These are phyloP conservation scores for Pilophorus perplexus DNA, from an alignment of 2,888 invertebrate genomes.

Conservation along the genomic window DNA sequence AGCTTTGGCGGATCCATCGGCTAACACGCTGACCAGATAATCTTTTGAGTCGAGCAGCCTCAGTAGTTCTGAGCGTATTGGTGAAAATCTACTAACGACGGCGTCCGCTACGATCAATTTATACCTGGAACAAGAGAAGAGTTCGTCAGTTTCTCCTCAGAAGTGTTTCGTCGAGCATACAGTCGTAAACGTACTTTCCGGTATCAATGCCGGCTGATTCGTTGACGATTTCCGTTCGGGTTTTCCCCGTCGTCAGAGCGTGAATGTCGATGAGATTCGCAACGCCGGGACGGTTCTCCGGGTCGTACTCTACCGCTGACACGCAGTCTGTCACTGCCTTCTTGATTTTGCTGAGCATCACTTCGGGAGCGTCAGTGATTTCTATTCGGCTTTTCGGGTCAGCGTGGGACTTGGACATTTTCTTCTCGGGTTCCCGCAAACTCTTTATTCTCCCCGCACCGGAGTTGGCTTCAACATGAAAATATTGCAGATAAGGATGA, in stretches of 20 bases:
- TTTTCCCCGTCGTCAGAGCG: slow-evolving; percentile 66
- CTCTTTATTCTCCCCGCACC: slow-evolving; percentile 63
- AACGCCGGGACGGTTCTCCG: slow-evolving; percentile 76
- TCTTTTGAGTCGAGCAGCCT: slow-evolving; percentile 60
- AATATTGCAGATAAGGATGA: neutral
- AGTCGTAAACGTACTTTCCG: slow-evolving; percentile 64
- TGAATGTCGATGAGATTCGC: slow-evolving; percentile 85
- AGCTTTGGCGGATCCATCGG: slow-evolving; percentile 65
- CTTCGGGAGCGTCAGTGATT: slow-evolving; percentile 71
- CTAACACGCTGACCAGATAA: slow-evolving; percentile 63
- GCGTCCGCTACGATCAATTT: slow-evolving; percentile 71
- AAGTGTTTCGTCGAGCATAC: neutral
- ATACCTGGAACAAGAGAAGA: slow-evolving; percentile 56
- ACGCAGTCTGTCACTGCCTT: slow-evolving; percentile 89
- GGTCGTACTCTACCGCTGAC: slow-evolving; percentile 79
- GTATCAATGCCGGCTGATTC: slow-evolving; percentile 69
- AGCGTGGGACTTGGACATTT: slow-evolving; percentile 96
- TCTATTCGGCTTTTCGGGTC: slow-evolving; percentile 76
- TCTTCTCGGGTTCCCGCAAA: slow-evolving; percentile 79
- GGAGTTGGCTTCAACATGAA: slow-evolving; percentile 19
- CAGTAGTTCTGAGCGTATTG: slow-evolving; percentile 64
- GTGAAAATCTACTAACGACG: slow-evolving; percentile 66
- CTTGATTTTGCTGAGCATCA: slow-evolving; percentile 69
- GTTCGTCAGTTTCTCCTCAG: neutral
- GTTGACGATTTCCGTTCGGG: slow-evolving; percentile 66